Base-by-base conservation (phyloP, 2,888 invertebrate species). In the Andrena haemorrhoa region DNA sequence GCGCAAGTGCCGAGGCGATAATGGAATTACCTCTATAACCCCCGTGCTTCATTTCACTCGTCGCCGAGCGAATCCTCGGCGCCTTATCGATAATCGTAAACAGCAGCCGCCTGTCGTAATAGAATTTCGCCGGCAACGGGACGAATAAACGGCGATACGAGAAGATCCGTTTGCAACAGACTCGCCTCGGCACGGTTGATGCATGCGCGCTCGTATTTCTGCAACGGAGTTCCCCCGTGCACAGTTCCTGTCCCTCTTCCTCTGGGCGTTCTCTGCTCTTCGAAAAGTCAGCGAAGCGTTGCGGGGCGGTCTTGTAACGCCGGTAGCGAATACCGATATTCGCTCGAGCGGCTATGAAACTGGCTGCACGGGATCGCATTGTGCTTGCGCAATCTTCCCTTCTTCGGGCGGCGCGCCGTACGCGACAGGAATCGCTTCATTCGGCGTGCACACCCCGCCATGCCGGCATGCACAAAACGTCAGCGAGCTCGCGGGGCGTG, bases 231-330 rank as follows among this genome's bases (percentile, higher is more conserved):
- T 71, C 68, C 64, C 41, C 71, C 49, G 79, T 69, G 73, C 75
- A 70, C 75, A 70, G 75, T 76, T 77, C 64, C 75, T 68, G 72
- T 77, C 51, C 26, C 51, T 26, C 61, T 35, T 33, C 51, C 56
- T n/a, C 23, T 4, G 73, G 41, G 56, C 63, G 70, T 66, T 74
- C 61, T 3, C 23, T 47, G 66, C 75, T 75, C 56, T 75, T 76
- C 75, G 83, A 81, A 78, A 76, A 83, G 60, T 63, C 83, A 83
- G 56, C 83, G 78, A 66, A 81, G 85, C 85, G 85, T 85, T 85
- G 77, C 83, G 12, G 73, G 12, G 73, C 61, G 35, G 71, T 69
- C 79, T 83, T 70, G 80, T 75, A 82, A 77, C 78, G 66, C 70
- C 49, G 69, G 80, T 78, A 80, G 85, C 80, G 75, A 83, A 78